Base-by-base conservation (phyloP, 2,797 vertebrate genomes). In the Synanceia verrucosa region DNA sequence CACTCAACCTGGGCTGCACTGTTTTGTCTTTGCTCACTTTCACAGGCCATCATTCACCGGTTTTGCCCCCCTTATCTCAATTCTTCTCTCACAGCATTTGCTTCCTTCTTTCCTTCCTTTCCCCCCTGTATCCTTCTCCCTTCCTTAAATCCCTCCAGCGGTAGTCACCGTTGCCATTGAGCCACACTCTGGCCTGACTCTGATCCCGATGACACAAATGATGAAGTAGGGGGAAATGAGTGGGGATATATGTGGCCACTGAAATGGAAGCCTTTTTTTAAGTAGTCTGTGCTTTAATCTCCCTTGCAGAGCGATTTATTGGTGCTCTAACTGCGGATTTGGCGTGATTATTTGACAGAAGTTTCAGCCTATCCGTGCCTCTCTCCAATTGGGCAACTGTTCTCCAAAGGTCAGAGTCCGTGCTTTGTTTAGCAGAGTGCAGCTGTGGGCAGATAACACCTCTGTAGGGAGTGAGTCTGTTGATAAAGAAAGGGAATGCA, bases 321-420 rank as follows among this genome's bases (percentile, higher is more conserved):
- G 64, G 23, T 16, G 58, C 52, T 83, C 36, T 78, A 65, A 53
- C 44, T 14, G 39, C 9, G 24, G 82, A 88, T 88, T 83, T 73
- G 67, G 33, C 37, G 9, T 65, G 83, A 81, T 86, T 81, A 85
- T 87, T 84, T 70, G 78, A 79, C 78, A 79, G 81, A 81, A 73
- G 76, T 79, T 83, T 74, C 18, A 16, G 73, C 66, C 82, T 48
- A 21, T 62, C 28, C 2, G 14, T 48, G 65, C 37, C 33, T 65
- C 26, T 0, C 44, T 57, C 21, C 31, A 39, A 84, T 73, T 75
- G 73, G 81, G 33, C 55, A 69, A 53, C 69, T 64, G 51, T 34
- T 51, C 67, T 62, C 51, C n/a, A 71, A 69, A 83, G 85, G 78
- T 89, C 66, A 83, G 61, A 88, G 82, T 85, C 76, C 70, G 23